Percentiles rank a stretch among this genome's conserved stretches.
phyloP scores from a whole-genome alignment of 2,113 vertebrate species.

The Hystrix cristata region DNA sequence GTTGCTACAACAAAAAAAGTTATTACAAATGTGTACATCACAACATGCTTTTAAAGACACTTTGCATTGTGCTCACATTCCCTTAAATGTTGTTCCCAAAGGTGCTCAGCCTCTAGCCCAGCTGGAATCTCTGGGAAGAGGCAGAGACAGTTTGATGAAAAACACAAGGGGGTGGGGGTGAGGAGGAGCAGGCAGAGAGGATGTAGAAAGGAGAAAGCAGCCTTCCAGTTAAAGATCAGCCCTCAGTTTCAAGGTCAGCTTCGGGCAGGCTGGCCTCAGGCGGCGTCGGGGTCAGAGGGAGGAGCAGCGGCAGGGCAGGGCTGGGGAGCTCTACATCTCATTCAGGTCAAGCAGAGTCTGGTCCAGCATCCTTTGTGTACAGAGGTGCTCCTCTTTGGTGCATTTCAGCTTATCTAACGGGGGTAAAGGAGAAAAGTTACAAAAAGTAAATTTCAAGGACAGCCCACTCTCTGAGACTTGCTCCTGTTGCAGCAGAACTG shows the following conservation, averaged over 20 bases:
- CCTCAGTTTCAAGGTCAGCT: constrained; percentile 85
- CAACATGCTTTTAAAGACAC: constrained; percentile 84
- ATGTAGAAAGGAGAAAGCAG: constrained; percentile 77
- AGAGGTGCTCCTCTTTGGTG: constrained; percentile 95
- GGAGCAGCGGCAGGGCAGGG: constrained; percentile 65
- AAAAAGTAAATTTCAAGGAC: background rate
- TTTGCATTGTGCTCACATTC: constrained; percentile 83
- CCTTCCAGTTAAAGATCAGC: constrained; percentile 83
- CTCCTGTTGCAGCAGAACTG: background rate
- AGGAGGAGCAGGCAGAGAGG: background rate
- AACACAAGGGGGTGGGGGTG: constrained; percentile 56
- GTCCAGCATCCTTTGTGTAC: constrained; percentile 95
- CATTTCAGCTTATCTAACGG: constrained; percentile 93
- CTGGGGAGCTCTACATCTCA: constrained; percentile 90
- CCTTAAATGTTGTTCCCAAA: constrained; percentile 85
- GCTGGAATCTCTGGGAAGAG: constrained; percentile 67
- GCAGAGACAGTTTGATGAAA: constrained; percentile 77
- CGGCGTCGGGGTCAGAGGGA: constrained; percentile 52
- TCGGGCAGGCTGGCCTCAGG: constrained; percentile 73
- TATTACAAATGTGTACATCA: constrained; percentile 78
- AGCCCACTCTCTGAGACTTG: background rate
- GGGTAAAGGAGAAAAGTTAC: constrained; percentile 73
- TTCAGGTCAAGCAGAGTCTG: constrained; percentile 97
- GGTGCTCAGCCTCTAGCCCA: constrained; percentile 81
- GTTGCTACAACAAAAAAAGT: constrained; percentile 66